These are phyloP conservation scores for Schlechtendalia chinensis DNA, from an alignment of 1,140 invertebrate genomes.

Conservation along the genomic window DNA sequence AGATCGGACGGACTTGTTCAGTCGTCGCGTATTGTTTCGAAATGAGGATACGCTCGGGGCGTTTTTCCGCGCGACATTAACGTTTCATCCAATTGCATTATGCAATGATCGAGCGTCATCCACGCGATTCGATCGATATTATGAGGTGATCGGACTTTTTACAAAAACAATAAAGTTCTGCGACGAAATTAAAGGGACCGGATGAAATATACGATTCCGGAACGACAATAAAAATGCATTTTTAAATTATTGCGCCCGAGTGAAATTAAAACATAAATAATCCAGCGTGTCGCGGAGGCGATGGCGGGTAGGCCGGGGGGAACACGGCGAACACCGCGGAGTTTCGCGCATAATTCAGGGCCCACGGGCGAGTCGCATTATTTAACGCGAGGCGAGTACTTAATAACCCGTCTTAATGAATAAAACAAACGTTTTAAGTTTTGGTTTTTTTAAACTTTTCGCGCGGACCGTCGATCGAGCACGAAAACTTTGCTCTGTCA, in stretches of 20 bases:
- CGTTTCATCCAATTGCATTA: slow-evolving; percentile 14
- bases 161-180: background rate
- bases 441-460: background rate
- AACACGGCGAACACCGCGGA: background rate
- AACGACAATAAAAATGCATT: background rate
- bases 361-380: background rate
- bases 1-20: background rate
- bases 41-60: background rate
- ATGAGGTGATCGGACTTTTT: no score
- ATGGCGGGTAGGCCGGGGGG: no score
- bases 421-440: slow-evolving; percentile 8
- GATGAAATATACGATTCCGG: background rate
- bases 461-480: no score
- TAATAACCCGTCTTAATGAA: background rate
- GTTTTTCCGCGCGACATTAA: background rate
- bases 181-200: background rate
- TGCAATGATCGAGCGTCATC: slow-evolving; percentile 9
- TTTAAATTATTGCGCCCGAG: background rate
- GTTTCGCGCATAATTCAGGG: background rate
- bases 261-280: slow-evolving; percentile 32
- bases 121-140: background rate
- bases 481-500: no score
- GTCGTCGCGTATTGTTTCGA: slow-evolving; percentile 2
- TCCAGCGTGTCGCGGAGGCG: no score
- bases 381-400: background rate